A percentile compares a stretch with the other conserved stretches of the same genome.
Evolutionary conservation across 2,113 vertebrate genomes (phyloP).

Genomic region (Dicerorhinus sumatrensis): DNA sequence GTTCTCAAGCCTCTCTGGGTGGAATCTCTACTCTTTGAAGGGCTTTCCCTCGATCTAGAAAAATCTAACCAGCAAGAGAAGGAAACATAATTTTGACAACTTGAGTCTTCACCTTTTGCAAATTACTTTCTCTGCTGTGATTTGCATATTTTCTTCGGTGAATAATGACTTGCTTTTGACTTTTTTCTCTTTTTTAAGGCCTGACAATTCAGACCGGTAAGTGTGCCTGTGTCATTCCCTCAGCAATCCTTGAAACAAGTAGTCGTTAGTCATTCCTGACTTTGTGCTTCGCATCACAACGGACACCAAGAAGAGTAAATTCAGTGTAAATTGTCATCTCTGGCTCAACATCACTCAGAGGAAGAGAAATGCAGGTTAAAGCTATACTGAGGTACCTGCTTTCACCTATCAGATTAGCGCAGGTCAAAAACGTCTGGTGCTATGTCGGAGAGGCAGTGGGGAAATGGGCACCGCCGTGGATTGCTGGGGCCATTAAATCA

Average conservation of each 20-base stretch:
- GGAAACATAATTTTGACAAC: conserved; percentile 81
- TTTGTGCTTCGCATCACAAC: not conserved
- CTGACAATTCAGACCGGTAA: not conserved
- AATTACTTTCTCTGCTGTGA: conserved; percentile 83
- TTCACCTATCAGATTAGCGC: not conserved
- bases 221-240: not conserved
- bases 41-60: conserved; percentile 81
- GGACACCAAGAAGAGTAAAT: not conserved
- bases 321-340: not conserved
- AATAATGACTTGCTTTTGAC: not conserved
- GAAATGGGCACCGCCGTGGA: not conserved
- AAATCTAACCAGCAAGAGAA: conserved; percentile 82
- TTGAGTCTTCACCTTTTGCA: conserved; percentile 82
- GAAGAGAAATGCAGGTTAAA: not conserved
- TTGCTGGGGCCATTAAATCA: not conserved
- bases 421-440: not conserved
- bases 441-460: not conserved
- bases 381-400: not conserved
- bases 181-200: not conserved
- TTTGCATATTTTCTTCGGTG: conserved; percentile 1
- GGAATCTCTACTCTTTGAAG: conserved; percentile 82
- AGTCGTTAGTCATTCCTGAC: not conserved
- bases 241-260: not conserved
- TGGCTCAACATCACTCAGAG: not conserved
- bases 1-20: conserved; percentile 82